phyloP scores from a whole-genome alignment of 2,888 invertebrate species.

The Papilio demoleus region DNA sequence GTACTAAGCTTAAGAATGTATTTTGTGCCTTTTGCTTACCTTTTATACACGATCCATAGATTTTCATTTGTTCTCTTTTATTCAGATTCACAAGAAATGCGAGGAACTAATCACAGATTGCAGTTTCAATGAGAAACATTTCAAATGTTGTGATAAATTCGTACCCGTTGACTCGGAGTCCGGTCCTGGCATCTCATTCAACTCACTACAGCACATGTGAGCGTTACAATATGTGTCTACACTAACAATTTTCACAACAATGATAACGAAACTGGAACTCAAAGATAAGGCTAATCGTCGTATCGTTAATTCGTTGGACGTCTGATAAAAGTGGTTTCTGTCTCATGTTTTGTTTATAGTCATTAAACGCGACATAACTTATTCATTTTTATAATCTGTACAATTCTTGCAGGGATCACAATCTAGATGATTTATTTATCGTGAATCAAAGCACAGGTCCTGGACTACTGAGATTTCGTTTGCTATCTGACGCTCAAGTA shows the following conservation, averaged over 20 bases:
- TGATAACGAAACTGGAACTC: slow-evolving; percentile 27
- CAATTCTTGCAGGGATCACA: slow-evolving; percentile 48
- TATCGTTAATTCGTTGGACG: slow-evolving; percentile 39
- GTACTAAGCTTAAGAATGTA: not conserved
- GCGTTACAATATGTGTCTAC: slow-evolving; percentile 38
- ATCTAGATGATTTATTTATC: slow-evolving; percentile 51
- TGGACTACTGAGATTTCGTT: slow-evolving; percentile 72
- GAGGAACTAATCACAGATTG: slow-evolving; percentile 73
- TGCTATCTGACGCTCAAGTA: slow-evolving; percentile 74
- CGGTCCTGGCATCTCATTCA: slow-evolving; percentile 81
- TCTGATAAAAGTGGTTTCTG: not conserved
- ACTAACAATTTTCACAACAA: slow-evolving; percentile 8
- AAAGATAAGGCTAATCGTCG: slow-evolving; percentile 20
- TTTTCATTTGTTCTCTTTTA: slow-evolving; percentile 33
- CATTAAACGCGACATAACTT: too few relatives aligned
- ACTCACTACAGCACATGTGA: slow-evolving; percentile 79
- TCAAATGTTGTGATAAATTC: slow-evolving; percentile 81
- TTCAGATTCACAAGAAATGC: slow-evolving; percentile 77
- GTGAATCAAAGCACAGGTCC: slow-evolving; percentile 80
- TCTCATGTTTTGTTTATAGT: not conserved
- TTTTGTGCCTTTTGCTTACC: not conserved
- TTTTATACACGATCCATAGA: not conserved
- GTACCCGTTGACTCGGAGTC: slow-evolving; percentile 74
- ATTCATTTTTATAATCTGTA: too few relatives aligned
- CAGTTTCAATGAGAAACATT: slow-evolving; percentile 68